phyloP scores from a whole-genome alignment of 1,140 invertebrate genomes.

The Sarcophaga bullata region DNA sequence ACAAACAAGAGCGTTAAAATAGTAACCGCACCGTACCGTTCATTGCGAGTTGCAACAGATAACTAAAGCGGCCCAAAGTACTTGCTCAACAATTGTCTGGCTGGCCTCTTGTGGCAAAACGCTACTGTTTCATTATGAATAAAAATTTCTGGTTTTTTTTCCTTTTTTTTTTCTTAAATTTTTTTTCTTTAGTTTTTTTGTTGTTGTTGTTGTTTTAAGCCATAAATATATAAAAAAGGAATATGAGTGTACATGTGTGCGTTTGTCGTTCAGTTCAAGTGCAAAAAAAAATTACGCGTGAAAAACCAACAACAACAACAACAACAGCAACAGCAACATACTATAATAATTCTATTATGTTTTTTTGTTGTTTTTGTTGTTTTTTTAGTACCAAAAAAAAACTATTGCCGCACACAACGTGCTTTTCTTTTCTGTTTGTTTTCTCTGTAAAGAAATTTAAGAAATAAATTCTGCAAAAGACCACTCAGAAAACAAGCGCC shows the following conservation, averaged over 20 bases:
- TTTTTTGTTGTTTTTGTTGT: background rate
- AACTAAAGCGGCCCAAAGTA: conserved; percentile 36
- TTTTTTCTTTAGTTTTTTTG: background rate
- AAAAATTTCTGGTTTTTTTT: background rate
- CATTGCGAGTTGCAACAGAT: conserved; percentile 35
- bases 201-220: conserved; percentile 8
- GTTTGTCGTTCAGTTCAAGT: conserved; percentile 20
- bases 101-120: conserved; percentile 21
- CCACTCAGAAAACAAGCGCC: too few species aligned
- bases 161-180: background rate
- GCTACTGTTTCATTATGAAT: background rate
- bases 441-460: background rate
- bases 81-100: conserved; percentile 30
- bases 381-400: background rate
- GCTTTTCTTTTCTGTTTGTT: background rate
- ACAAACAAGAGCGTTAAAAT: too few species aligned
- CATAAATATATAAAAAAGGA: background rate
- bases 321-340: conserved; percentile 5
- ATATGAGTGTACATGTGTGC: background rate
- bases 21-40: conserved; percentile 13
- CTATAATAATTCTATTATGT: background rate
- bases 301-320: conserved; percentile 23
- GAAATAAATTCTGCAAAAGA: too few species aligned
- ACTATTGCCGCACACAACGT: conserved; percentile 48
- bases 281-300: conserved; percentile 40